Conservation (phyloP, 1,140 invertebrate species). For the Drosophila repletoides region DNA sequence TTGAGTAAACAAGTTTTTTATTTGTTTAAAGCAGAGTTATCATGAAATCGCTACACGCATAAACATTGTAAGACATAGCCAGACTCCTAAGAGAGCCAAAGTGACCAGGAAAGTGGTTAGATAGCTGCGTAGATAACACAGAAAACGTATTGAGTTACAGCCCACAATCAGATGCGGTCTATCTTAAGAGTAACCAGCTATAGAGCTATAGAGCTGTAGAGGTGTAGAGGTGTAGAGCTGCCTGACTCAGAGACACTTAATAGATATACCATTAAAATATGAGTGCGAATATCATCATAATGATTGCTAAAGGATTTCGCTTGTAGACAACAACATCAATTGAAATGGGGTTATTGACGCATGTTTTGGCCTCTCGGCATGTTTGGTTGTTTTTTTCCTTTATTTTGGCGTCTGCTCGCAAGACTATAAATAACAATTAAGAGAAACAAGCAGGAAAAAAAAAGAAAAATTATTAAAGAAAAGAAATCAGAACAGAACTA, state of each 20-base stretch:
- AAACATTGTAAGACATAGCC: constrained; percentile 47
- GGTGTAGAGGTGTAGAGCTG: too few species aligned
- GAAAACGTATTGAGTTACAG: constrained; percentile 33
- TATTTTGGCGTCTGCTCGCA: constrained; percentile 42
- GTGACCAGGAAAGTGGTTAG: constrained; percentile 52
- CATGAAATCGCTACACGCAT: constrained; percentile 51
- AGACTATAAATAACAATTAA: constrained; percentile 53
- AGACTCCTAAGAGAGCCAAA: too few species aligned
- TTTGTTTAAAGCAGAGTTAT: constrained; percentile 9
- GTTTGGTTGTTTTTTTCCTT: constrained; percentile 51
- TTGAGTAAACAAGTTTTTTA: background rate
- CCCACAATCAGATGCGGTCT: constrained; percentile 20
- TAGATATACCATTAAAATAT: constrained; percentile 37
- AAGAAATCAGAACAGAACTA: constrained; percentile 47
- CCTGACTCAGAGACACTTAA: constrained; percentile 34
- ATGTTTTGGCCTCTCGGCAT: constrained; percentile 51
- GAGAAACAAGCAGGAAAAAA: constrained; percentile 22
- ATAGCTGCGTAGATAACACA: constrained; percentile 43
- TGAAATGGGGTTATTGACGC: constrained; percentile 73
- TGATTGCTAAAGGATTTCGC: constrained; percentile 46
- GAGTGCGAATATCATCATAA: constrained; percentile 53
- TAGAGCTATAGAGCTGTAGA: too few species aligned
- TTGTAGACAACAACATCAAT: constrained; percentile 35
- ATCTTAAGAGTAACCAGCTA: constrained; percentile 23
- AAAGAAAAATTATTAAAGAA: constrained; percentile 6